Conservation (phyloP, 53 echinoderm and acorn worm species). For the Henricia sp. region DNA sequence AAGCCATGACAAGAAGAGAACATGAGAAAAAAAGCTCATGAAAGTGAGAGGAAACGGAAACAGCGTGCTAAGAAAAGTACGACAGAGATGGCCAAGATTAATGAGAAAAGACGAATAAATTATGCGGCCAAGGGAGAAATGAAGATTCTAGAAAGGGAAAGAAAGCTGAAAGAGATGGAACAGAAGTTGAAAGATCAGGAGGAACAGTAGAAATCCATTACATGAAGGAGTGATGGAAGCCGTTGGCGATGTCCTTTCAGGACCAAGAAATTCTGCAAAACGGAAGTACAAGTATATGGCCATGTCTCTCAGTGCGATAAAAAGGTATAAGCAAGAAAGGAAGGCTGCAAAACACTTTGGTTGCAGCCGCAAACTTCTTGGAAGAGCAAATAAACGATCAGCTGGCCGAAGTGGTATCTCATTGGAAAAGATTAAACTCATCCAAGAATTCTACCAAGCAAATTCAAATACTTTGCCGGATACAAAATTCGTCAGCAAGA, state of each 20-base stretch:
- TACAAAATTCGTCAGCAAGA: constrained; percentile 74
- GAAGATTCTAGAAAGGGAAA: no score
- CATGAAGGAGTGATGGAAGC: constrained; percentile 1
- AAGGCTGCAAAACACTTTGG: neutral
- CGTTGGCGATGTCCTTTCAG: neutral
- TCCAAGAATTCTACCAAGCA: constrained; percentile 54
- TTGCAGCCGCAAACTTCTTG: neutral
- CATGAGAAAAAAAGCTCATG: no score
- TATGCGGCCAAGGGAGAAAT: no score
- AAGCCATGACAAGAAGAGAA: neutral
- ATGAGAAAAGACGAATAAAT: no score
- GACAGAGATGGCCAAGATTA: no score
- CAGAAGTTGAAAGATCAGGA: neutral
- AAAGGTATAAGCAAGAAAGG: neutral
- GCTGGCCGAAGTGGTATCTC: constrained; percentile 14
- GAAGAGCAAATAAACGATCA: constrained; percentile 1
- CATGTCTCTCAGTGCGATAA: neutral
- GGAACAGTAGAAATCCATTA: neutral
- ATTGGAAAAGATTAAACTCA: constrained; percentile 8
- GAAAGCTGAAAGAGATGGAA: neutral
- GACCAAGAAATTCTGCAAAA: constrained; percentile 2
- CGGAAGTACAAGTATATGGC: neutral
- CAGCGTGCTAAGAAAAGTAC: no score
- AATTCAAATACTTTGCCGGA: constrained; percentile 64
- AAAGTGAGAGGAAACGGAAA: no score